These are phyloP conservation scores for Ylistrum balloti DNA, from an alignment of 1,140 invertebrate species.

Conservation along the genomic window DNA sequence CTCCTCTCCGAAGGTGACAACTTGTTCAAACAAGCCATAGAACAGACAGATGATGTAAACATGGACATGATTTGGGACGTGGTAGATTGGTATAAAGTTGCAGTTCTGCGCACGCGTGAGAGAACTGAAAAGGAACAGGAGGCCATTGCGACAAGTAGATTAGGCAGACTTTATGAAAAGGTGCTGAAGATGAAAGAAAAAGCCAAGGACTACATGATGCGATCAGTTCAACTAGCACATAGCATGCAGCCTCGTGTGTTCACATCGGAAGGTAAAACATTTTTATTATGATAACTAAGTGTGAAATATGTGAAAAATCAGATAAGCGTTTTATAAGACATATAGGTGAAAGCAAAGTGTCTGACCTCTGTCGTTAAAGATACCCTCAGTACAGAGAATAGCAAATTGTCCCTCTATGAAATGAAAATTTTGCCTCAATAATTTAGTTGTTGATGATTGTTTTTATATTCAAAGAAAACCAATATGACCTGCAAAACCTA, in stretches of 20 bases:
- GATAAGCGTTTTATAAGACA: too few relatives aligned
- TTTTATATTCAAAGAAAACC: too few relatives aligned
- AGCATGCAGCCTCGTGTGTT: slow-evolving; percentile 64
- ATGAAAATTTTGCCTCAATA: too few relatives aligned
- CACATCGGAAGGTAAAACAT: slow-evolving; percentile 58
- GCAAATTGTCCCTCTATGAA: too few relatives aligned
- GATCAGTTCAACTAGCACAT: slow-evolving; percentile 63
- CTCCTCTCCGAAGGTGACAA: slow-evolving; percentile 61
- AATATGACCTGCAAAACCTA: too few relatives aligned
- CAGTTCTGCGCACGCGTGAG: slow-evolving; percentile 67
- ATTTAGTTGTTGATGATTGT: too few relatives aligned
- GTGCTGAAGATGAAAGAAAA: slow-evolving; percentile 67
- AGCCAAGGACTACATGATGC: slow-evolving; percentile 64
- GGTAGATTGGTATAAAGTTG: slow-evolving; percentile 71
- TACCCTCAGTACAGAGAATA: too few relatives aligned
- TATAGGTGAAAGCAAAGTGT: too few relatives aligned
- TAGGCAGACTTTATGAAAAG: slow-evolving; percentile 65
- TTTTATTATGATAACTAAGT: too few relatives aligned
- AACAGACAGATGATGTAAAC: slow-evolving; percentile 68
- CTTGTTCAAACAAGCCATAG: slow-evolving; percentile 56
- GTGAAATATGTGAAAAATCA: too few relatives aligned
- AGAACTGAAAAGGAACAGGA: slow-evolving; percentile 66
- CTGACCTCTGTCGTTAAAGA: too few relatives aligned
- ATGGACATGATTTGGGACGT: slow-evolving; percentile 73
- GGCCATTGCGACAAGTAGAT: slow-evolving; percentile 62